These are phyloP conservation scores for Iguana delicatissima DNA, from an alignment of 2,797 vertebrate genomes.

Conservation along the genomic window DNA sequence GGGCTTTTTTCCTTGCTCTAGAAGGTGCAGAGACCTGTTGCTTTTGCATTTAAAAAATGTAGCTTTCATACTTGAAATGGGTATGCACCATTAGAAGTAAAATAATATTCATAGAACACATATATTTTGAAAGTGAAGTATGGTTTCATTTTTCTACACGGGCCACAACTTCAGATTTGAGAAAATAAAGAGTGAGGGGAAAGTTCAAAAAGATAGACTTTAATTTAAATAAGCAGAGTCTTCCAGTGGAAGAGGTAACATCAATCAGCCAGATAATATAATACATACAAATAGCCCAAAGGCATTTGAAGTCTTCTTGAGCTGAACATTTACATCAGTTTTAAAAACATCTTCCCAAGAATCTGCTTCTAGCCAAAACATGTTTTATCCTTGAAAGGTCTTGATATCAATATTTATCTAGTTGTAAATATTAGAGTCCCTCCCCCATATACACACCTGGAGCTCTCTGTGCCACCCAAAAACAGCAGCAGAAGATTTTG, in stretches of 20 bases:
- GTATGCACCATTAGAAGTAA: conserved; percentile 63
- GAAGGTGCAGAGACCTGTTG: conserved; percentile 52
- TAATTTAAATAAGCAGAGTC: conserved; percentile 3
- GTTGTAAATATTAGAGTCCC: neutral
- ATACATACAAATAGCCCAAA: neutral
- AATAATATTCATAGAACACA: conserved; percentile 71
- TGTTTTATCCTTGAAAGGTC: neutral
- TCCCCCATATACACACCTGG: neutral
- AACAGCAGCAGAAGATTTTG: neutral
- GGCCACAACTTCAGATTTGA: conserved; percentile 46
- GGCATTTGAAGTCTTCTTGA: neutral
- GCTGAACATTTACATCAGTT: neutral
- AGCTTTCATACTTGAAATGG: conserved; percentile 62
- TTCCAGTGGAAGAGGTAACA: neutral
- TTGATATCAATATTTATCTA: neutral
- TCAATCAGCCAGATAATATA: neutral
- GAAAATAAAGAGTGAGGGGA: neutral
- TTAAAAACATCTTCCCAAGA: neutral
- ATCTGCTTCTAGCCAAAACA: neutral
- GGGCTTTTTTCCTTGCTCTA: conserved; percentile 58
- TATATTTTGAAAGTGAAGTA: conserved; percentile 56
- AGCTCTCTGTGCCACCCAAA: neutral
- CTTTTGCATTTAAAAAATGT: conserved; percentile 54
- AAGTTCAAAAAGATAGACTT: neutral
- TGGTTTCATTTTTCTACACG: conserved; percentile 65